phyloP scores from a whole-genome alignment of 2,888 invertebrate species.

The Apamea monoglypha region DNA sequence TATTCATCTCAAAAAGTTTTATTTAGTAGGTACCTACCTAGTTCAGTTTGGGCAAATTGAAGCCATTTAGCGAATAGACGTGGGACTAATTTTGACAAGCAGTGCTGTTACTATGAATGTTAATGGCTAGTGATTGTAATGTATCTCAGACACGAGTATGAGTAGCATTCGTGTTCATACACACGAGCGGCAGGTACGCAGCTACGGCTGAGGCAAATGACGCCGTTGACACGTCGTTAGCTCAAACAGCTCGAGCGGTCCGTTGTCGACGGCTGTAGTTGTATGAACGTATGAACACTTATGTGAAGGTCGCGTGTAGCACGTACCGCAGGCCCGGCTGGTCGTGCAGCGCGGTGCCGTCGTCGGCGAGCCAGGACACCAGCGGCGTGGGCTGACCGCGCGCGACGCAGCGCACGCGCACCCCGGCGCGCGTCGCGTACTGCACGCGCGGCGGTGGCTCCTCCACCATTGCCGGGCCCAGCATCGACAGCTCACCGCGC shows the following conservation, averaged over 20 bases:
- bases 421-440: conserved; percentile 72
- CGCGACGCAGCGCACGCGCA: conserved; percentile 76
- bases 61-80: background rate
- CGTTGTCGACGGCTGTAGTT: background rate
- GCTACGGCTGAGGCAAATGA: background rate
- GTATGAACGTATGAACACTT: background rate
- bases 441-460: conserved; percentile 73
- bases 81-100: background rate
- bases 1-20: background rate
- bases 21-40: background rate
- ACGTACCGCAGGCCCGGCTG: conserved; percentile 72
- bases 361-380: conserved; percentile 75
- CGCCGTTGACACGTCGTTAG: background rate
- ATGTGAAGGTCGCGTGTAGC: too few relatives aligned
- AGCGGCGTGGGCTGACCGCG: conserved; percentile 76
- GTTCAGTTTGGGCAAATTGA: background rate
- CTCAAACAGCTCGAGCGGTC: background rate
- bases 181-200: background rate
- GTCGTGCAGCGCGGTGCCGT: conserved; percentile 72
- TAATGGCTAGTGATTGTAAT: background rate
- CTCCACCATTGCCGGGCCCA: conserved; percentile 76
- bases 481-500: conserved; percentile 59
- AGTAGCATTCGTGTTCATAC: background rate
- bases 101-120: background rate
- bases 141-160: background rate